phyloP scores from a whole-genome alignment of 2,888 invertebrate genomes.

The Meghimatium bilineatum region DNA sequence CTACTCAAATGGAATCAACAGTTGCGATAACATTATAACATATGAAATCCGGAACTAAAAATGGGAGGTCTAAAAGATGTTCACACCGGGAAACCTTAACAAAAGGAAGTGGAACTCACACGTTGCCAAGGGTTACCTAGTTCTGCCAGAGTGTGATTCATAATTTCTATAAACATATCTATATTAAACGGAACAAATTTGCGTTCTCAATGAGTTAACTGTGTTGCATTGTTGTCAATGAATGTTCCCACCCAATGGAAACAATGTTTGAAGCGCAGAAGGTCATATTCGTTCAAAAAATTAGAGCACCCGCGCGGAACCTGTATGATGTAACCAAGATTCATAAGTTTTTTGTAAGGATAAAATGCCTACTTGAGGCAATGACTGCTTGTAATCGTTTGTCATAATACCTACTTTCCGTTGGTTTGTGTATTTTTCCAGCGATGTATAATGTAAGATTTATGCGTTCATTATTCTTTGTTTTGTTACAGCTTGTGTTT shows the following conservation, averaged over 20 bases:
- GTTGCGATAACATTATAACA: constrained; percentile 25
- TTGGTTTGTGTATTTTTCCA: background rate
- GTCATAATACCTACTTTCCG: constrained; percentile 11
- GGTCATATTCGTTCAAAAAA: constrained; percentile 16
- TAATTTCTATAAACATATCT: constrained; percentile 36
- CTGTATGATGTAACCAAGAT: background rate
- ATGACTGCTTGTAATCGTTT: background rate
- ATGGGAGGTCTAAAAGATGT: constrained; percentile 42
- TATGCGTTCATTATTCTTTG: background rate
- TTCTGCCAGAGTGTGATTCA: constrained; percentile 30
- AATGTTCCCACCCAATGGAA: background rate
- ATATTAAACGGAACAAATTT: constrained; percentile 27
- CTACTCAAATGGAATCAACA: constrained; percentile 31
- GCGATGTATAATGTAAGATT: background rate
- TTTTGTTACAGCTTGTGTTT: no score
- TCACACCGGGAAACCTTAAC: constrained; percentile 32
- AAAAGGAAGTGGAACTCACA: constrained; percentile 40
- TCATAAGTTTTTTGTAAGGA: background rate
- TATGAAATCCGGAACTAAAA: constrained; percentile 34
- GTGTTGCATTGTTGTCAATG: background rate
- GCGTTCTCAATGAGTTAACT: constrained; percentile 13
- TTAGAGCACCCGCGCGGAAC: background rate
- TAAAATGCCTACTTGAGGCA: background rate
- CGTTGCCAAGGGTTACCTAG: constrained; percentile 38
- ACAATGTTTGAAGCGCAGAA: constrained; percentile 29